These are phyloP conservation scores for Penaeus chinensis DNA, from an alignment of 1,140 invertebrate genomes.

Conservation along the genomic window DNA sequence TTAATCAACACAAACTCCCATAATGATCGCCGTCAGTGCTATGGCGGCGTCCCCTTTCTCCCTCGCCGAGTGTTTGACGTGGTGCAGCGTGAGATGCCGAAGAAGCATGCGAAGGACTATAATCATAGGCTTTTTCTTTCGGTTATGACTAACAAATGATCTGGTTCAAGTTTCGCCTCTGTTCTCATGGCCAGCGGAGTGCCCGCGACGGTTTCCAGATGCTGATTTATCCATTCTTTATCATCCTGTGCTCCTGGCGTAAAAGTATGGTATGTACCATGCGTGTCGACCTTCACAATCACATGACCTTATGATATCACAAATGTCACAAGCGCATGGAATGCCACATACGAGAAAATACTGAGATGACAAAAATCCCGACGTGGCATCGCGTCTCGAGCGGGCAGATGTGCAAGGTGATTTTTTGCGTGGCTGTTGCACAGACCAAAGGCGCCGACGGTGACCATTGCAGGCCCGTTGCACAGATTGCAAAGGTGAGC, in stretches of 20 bases:
- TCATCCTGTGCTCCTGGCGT: not conserved
- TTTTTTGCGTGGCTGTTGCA: conserved; percentile 56
- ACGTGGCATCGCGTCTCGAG: conserved; percentile 26
- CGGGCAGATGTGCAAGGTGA: conserved; percentile 54
- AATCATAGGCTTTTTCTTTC: conserved; percentile 12
- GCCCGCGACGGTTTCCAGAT: conserved; percentile 6
- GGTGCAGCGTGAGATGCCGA: too few species aligned
- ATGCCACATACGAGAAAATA: conserved; percentile 11
- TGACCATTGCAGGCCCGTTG: conserved; percentile 58
- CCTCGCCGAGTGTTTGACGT: too few species aligned
- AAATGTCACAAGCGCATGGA: conserved; percentile 18
- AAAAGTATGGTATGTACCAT: not conserved
- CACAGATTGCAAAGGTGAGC: conserved; percentile 59
- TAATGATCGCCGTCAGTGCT: too few species aligned
- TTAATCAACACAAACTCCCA: too few species aligned
- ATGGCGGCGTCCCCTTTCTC: too few species aligned
- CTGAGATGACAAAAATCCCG: not conserved
- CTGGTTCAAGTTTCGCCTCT: conserved; percentile 15
- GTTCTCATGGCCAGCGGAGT: conserved; percentile 35
- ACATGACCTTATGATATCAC: not conserved
- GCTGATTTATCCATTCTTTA: not conserved
- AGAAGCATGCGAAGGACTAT: not conserved
- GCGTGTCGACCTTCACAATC: not conserved
- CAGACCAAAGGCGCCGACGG: conserved; percentile 49
- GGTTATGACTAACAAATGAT: conserved; percentile 18